Evolutionary conservation across 2,888 invertebrate genomes (phyloP), one percentile per base, ranked within the genome.

Genomic region (Scaptomyza caliginosa): DNA sequence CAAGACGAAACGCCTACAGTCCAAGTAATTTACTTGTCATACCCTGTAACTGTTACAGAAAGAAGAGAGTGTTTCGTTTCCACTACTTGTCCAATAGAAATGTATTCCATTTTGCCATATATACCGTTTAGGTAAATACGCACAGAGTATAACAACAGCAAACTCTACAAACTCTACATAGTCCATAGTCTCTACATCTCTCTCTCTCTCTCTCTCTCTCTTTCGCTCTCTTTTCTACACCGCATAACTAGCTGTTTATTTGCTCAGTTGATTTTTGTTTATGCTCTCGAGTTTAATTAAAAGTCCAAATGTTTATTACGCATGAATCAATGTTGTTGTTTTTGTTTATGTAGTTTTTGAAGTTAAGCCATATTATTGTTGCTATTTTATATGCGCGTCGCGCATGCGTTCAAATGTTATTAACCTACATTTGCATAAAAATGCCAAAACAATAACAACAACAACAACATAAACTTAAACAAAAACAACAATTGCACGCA

Each of bases 371-470:
- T 28, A 8, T n/a, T 73, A 26, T 46, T 64, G 57, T 49, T 52
- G 55, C 52, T 65, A 46, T 63, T 71, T 67, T 65, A 56, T 66
- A 83, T 82, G 74, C 77, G 72, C 72, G 68, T 65, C 60, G 81
- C 77, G 77, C 77, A 73, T 81, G 81, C 84, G 70, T 54, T 69
- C 49, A 78, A 82, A 84, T 83, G 84, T 82, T 82, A 82, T 82
- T 84, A 82, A 82, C 82, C 82, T 73, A 84, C 77, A 82, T 82
- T 82, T 81, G 81, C 82, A 82, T 82, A 82, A 84, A 74, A 80
- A 72, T 71, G 62, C 38, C 60, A 60, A 43, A 67, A 17, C 55
- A 77, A 68, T 43, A 67, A 17, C 55, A 77, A 68, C 38, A 77
- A 73, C 42, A 49, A 46, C 30, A 71, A 46, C 38, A 40, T 40